phyloP scores from a whole-genome alignment of 2,888 invertebrate species.

The Chalcosyrphus nemorum region DNA sequence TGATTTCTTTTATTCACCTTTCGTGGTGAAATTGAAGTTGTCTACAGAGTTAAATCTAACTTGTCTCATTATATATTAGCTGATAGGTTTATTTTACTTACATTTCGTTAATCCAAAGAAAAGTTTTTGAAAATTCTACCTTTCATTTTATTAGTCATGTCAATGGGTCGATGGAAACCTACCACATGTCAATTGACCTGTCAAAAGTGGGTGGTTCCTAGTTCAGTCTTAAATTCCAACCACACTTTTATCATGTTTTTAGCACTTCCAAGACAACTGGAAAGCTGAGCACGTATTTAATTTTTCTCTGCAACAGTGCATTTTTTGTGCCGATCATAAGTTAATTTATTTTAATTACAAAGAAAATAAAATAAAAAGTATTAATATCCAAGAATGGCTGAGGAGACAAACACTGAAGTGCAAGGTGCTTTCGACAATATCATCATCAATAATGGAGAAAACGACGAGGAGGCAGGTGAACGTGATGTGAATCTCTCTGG shows the following conservation, averaged over 20 bases:
- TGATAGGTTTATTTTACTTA: too few species aligned
- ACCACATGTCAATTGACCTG: too few species aligned
- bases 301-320: not conserved
- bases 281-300: not conserved
- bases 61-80: too few species aligned
- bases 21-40: too few species aligned
- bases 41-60: too few species aligned
- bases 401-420: slow-evolving; percentile 76
- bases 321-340: not conserved
- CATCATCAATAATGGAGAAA: slow-evolving; percentile 88
- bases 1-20: too few species aligned
- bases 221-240: not conserved
- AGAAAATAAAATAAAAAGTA: not conserved
- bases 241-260: not conserved
- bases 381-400: slow-evolving; percentile 75
- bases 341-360: not conserved
- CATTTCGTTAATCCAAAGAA: too few species aligned
- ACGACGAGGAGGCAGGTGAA: slow-evolving; percentile 70
- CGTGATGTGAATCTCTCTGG: slow-evolving; percentile 31
- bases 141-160: too few species aligned
- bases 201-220: too few species aligned
- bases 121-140: too few species aligned
- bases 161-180: too few species aligned
- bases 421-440: slow-evolving; percentile 86
- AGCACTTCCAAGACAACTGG: not conserved